phyloP scores from a whole-genome alignment of 2,113 vertebrate genomes.

The Setophaga coronata region DNA sequence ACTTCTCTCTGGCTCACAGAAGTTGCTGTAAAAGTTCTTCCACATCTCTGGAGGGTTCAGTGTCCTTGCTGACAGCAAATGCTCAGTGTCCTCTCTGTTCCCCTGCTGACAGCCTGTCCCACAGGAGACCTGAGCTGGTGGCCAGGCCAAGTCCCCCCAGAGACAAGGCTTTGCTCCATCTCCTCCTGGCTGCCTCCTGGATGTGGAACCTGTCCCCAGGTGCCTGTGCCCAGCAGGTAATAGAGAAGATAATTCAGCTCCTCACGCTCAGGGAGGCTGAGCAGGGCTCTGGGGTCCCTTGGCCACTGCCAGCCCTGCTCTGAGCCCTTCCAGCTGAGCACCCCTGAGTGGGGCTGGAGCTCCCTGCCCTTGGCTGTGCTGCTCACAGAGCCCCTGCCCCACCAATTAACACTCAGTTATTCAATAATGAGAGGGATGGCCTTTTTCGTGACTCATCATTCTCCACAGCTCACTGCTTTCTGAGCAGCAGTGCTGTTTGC shows the following conservation, averaged over 20 bases:
- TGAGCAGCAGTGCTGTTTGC: neutral
- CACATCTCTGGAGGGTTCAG: neutral
- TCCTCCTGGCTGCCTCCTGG: neutral
- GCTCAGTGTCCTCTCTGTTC: neutral
- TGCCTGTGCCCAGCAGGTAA: no score
- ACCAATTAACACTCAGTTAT: slow-evolving; percentile 33
- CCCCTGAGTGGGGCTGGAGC: neutral
- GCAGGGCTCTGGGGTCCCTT: neutral
- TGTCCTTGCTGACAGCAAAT: neutral
- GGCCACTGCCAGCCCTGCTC: neutral
- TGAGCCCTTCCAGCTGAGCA: neutral
- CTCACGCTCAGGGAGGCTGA: neutral
- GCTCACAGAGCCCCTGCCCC: neutral
- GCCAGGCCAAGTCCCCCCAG: neutral
- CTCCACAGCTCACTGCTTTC: slow-evolving; percentile 13
- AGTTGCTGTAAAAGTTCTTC: neutral
- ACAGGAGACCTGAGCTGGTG: accelerated
- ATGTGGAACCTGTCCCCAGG: accelerated
- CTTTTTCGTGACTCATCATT: slow-evolving; percentile 20
- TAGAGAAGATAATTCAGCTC: accelerated
- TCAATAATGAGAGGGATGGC: neutral
- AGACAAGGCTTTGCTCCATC: neutral
- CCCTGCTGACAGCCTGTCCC: neutral
- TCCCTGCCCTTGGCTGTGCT: neutral
- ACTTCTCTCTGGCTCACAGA: neutral